Conservation (phyloP, 2,888 invertebrate genomes). For the Caenorhabditis panamensis region DNA sequence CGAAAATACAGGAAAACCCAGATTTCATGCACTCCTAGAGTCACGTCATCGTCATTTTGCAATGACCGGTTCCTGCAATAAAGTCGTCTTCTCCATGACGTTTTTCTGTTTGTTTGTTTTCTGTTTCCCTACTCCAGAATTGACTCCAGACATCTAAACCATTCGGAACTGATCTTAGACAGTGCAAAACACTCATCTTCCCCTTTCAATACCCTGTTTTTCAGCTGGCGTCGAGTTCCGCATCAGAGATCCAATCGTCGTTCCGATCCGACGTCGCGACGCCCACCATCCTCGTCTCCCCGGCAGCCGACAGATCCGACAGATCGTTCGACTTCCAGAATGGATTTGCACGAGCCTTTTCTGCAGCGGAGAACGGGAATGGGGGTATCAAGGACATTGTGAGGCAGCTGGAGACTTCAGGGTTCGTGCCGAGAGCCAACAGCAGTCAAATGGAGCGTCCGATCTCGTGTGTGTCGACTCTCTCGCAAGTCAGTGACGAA, state of each 20-base stretch:
- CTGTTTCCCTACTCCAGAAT: background rate
- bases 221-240: constrained; percentile 44
- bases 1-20: too few relatives aligned
- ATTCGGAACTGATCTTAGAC: background rate
- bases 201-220: constrained; percentile 2
- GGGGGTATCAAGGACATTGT: constrained; percentile 37
- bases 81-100: background rate
- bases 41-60: background rate
- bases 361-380: constrained; percentile 19
- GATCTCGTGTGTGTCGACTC: constrained; percentile 37
- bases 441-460: constrained; percentile 30
- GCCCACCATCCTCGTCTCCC: constrained; percentile 56
- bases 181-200: background rate
- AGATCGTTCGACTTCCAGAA: constrained; percentile 30
- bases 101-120: constrained; percentile 1
- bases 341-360: constrained; percentile 19
- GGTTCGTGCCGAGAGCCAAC: constrained; percentile 45
- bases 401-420: constrained; percentile 38
- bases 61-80: background rate
- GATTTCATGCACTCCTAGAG: background rate
- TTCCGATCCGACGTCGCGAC: constrained; percentile 14
- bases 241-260: constrained; percentile 26
- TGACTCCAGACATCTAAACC: background rate
- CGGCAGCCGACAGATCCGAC: constrained; percentile 26
- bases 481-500: constrained; percentile 52